Conservation (phyloP, 2,888 invertebrate species). For the Calameuta pallipes region DNA sequence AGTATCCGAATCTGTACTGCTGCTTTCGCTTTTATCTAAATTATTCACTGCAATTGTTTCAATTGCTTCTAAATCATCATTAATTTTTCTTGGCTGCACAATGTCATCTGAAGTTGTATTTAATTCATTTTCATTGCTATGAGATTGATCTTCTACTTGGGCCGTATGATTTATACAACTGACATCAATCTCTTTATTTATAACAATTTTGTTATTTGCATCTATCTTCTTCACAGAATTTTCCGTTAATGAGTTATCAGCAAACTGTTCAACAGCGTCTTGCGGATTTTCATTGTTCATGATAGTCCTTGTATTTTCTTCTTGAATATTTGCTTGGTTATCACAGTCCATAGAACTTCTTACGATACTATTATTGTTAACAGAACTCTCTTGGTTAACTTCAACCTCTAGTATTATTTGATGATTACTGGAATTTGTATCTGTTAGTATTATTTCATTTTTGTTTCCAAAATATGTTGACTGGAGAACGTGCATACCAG, state of each 20-base stretch:
- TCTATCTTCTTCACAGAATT: not conserved
- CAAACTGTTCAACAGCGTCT: not conserved
- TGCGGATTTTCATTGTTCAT: not conserved
- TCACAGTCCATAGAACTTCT: not conserved
- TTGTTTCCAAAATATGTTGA: not conserved
- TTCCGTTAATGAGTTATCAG: not conserved
- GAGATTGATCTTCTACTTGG: not conserved
- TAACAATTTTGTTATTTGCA: not conserved
- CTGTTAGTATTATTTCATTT: not conserved
- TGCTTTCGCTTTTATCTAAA: conserved; percentile 1
- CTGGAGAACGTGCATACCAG: not conserved
- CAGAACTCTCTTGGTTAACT: not conserved
- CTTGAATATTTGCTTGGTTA: not conserved
- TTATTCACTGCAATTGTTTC: not conserved
- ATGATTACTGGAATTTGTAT: not conserved
- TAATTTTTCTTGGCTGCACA: conserved; percentile 1
- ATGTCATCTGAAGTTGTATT: conserved; percentile 8
- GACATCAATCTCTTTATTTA: conserved; percentile 25
- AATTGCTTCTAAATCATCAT: not conserved
- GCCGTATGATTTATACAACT: conserved; percentile 2
- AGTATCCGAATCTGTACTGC: not conserved
- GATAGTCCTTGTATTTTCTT: not conserved
- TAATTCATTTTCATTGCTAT: conserved; percentile 23
- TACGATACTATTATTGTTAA: not conserved
- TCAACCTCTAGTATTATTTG: not conserved